These are phyloP conservation scores for Malurus melanocephalus DNA, from an alignment of 2,113 vertebrate species.

Conservation along the genomic window DNA sequence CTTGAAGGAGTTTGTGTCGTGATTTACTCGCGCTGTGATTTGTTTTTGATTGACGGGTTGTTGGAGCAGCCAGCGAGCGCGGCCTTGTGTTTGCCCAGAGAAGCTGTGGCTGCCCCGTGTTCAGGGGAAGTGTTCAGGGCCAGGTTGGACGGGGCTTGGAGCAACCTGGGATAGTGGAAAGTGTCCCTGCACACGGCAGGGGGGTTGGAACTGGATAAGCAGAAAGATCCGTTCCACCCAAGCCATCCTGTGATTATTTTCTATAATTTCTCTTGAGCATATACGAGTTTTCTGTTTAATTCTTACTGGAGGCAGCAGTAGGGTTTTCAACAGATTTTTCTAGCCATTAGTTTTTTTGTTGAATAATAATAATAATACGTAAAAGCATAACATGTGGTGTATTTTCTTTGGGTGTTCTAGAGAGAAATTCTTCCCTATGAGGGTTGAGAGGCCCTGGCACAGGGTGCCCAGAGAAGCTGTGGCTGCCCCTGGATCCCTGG, in stretches of 20 bases:
- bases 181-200: not conserved
- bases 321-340: too few relatives aligned
- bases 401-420: not conserved
- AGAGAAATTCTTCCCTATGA: not conserved
- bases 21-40: accelerated
- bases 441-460: not conserved
- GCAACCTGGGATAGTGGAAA: accelerated
- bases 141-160: not conserved
- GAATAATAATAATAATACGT: too few relatives aligned
- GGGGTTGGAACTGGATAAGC: not conserved
- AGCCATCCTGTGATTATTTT: not conserved
- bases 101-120: not conserved
- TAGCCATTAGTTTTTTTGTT: too few relatives aligned
- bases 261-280: accelerated
- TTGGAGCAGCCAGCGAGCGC: not conserved
- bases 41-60: too few relatives aligned
- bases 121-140: not conserved
- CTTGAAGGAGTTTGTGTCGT: accelerated
- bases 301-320: not conserved
- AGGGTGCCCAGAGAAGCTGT: not conserved
- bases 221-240: not conserved
- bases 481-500: not conserved
- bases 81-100: not conserved
- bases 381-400: not conserved
- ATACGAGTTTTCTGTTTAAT: accelerated